These are phyloP conservation scores for Spea hammondii DNA, from an alignment of 2,797 vertebrate genomes.

Conservation along the genomic window DNA sequence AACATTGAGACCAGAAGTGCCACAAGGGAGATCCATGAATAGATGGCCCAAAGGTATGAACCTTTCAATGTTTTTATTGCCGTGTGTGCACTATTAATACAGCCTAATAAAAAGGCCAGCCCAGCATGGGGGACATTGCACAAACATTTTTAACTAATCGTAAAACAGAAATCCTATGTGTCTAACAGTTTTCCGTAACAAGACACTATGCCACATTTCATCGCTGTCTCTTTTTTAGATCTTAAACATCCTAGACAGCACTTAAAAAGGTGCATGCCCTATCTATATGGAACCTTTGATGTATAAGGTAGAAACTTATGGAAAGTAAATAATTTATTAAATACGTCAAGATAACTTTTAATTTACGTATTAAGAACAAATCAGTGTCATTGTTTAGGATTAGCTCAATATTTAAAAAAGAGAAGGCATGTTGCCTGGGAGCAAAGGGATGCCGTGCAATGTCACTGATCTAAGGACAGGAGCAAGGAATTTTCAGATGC, in stretches of 20 bases:
- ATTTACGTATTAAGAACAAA: not conserved
- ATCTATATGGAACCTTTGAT: too few relatives aligned
- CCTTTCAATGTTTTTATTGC: conserved; percentile 18
- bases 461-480: not conserved
- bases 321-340: too few relatives aligned
- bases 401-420: not conserved
- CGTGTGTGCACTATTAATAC: conserved; percentile 27
- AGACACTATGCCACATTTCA: not conserved
- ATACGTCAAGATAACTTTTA: too few relatives aligned
- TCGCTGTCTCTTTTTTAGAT: not conserved
- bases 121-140: not conserved
- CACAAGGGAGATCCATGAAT: not conserved
- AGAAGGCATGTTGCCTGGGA: not conserved
- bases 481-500: conserved; percentile 10
- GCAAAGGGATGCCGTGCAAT: not conserved
- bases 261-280: too few relatives aligned
- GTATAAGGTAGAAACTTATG: too few relatives aligned
- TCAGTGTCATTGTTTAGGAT: not conserved
- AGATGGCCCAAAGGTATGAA: not conserved
- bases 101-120: conserved; percentile 29
- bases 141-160: conserved; percentile 11
- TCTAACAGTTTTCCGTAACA: not conserved
- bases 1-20: not conserved
- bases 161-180: not conserved
- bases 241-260: too few relatives aligned